Evolutionary conservation across 2,888 invertebrate genomes (phyloP), one percentile per base, ranked within the genome.

Genomic region (Brachyopa scutellaris): DNA sequence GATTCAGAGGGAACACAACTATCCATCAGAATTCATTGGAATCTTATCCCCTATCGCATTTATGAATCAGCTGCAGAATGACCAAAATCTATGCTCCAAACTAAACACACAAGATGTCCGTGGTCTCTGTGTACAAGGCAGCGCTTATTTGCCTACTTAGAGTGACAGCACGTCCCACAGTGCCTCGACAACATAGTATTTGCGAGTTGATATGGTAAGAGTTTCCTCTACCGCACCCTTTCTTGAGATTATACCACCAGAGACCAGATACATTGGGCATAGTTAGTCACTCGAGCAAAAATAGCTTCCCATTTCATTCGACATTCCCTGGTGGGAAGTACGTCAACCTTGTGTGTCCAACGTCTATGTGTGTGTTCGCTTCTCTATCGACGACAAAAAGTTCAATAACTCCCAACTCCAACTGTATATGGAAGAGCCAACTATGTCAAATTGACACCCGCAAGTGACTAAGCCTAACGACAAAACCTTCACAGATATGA

Each of bases 401-500:
- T 80, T 80, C 80, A 80, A 76, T 64, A 80, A 79, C 80, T 59
- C 49, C 72, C 51, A 42, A 33, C 23, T 40, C n/a, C 13, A 40
- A 33, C 74, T 74, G 49, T 57, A 69, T 51, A 80, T 49, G 74
- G 79, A 45, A 64, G 76, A 76, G 49, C 51, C 76, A 70, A 76
- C 69, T 76, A 67, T 69, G 80, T 80, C 74, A 76, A 76, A 80
- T 64, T 76, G 80, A 80, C 80, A 80, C 76, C 80, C 69, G 80
- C 76, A 76, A 80, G 80, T 80, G 69, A 80, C 80, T 80, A 64
- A 76, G 80, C 42, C 51, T 11, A 64, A 70, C 64, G 61, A 47
- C 61, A 42, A 38, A 70, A 62, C 61, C 55, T 70, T 66, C 42
- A 42, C 21, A 38, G 13, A 31, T 13, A 29, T n/a, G 33, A 31